These are phyloP conservation scores for Ploceus nigricollis DNA, from an alignment of 2,113 vertebrate species.

Conservation along the genomic window DNA sequence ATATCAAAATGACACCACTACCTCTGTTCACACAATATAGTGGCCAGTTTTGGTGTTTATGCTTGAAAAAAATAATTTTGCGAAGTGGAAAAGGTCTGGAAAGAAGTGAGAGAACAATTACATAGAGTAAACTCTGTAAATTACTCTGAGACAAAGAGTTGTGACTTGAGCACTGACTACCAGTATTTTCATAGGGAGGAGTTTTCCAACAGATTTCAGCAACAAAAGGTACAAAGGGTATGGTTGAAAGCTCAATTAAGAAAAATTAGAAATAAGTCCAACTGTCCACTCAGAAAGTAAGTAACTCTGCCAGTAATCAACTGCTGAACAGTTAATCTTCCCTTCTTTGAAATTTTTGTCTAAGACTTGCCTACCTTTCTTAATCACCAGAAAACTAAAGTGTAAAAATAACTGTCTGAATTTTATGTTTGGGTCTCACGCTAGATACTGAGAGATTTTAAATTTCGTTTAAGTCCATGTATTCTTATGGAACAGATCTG, in stretches of 20 bases:
- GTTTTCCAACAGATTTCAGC: background rate
- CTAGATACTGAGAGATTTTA: background rate
- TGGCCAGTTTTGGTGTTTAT: background rate
- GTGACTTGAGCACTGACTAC: background rate
- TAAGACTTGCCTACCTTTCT: background rate
- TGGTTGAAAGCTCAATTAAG: background rate
- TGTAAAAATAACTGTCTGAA: background rate
- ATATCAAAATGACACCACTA: background rate
- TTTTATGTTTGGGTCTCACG: background rate
- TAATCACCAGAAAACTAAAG: background rate
- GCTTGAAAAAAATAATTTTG: background rate
- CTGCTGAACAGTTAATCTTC: background rate
- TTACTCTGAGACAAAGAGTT: background rate
- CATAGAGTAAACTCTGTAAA: background rate
- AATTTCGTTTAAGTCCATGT: background rate
- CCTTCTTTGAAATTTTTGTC: background rate
- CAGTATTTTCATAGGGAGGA: background rate
- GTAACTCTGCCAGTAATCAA: background rate
- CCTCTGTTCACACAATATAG: background rate
- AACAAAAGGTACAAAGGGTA: background rate
- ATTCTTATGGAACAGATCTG: background rate
- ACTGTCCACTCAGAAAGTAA: background rate
- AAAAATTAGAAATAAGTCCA: background rate
- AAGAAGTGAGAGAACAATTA: background rate
- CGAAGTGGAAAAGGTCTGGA: background rate